Evolutionary conservation across 1,140 invertebrate species (phyloP), one percentile per base, ranked within the genome.

Genomic region (Lepidurus packardi): DNA sequence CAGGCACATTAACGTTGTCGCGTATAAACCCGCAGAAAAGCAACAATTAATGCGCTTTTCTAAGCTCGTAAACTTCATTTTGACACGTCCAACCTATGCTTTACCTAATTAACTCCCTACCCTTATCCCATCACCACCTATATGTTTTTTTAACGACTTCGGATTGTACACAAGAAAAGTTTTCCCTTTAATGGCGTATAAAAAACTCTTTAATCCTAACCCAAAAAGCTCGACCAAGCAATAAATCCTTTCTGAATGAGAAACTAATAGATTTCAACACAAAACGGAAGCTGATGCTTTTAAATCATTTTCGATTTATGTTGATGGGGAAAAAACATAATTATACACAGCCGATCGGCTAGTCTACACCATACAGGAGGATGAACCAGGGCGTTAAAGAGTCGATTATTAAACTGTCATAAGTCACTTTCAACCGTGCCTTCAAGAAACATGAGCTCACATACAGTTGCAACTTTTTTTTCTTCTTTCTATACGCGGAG

Each of bases 1-100:
- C n/a, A 65, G 13, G 53, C 53, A 21, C 53, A 65, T 65, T 65
- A n/a, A 16, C 3, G 53, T 65, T 65, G 53, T 65, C 53, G 53
- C 53, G 21, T 65, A 21, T 65, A 65, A 34, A 65, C 53, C 13
- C 53, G 53, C 53, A 21, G n/a, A 34, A 34, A 21, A 65, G 53
- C 53, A 65, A 65, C 7, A 65, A 65, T 65, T 65, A 65, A 65
- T 65, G 53, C 53, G 21, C 53, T 65, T 65, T 34, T 65, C 53
- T 1, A 65, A 21, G 21, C 16, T 65, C 53, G 53, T 65, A 65
- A 65, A 65, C 53, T 65, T 65, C 53, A 9, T 65, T 65, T 65
- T 65, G n/a, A 65, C 53, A 16, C 7, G 53, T 65, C 53, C 53
- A 65, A 65, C 53, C 53, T 65, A 21, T 65, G 53, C 8, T 65